phyloP scores from a whole-genome alignment of 1,140 invertebrate genomes.

The Eupristina koningsbergeri region DNA sequence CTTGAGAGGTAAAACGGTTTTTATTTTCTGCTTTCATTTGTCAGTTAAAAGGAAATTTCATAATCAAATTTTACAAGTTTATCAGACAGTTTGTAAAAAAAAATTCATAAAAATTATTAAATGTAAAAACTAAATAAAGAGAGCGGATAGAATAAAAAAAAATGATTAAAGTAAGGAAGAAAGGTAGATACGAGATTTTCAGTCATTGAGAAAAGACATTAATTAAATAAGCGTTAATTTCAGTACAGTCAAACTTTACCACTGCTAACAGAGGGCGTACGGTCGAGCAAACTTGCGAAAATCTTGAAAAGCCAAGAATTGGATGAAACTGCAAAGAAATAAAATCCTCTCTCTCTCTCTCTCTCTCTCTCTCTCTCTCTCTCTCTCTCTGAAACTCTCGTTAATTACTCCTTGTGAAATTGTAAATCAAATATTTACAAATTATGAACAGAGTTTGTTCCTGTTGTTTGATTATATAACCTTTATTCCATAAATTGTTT shows the following conservation, averaged over 20 bases:
- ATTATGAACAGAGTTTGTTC: conserved; percentile 10
- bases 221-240: conserved; percentile 49
- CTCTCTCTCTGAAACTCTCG: conserved; percentile 23
- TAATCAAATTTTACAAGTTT: conserved; percentile 12
- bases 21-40: neutral
- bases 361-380: no score
- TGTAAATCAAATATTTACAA: conserved; percentile 48
- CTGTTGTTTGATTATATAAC: conserved; percentile 20
- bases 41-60: neutral
- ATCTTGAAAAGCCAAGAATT: conserved; percentile 48
- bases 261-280: conserved; percentile 12
- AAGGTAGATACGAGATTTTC: neutral
- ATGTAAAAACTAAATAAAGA: neutral
- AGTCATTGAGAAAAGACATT: conserved; percentile 27
- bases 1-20: neutral
- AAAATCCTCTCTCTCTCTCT: conserved; percentile 39
- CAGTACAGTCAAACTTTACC: conserved; percentile 41
- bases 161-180: neutral
- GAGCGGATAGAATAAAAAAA: neutral
- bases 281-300: conserved; percentile 33
- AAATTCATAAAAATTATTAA: neutral
- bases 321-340: conserved; percentile 49
- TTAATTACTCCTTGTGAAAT: conserved; percentile 49
- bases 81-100: neutral
- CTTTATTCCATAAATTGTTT: conserved; percentile 3